phyloP scores from a whole-genome alignment of 2,113 vertebrate species.

The Cryptotis parvus region DNA sequence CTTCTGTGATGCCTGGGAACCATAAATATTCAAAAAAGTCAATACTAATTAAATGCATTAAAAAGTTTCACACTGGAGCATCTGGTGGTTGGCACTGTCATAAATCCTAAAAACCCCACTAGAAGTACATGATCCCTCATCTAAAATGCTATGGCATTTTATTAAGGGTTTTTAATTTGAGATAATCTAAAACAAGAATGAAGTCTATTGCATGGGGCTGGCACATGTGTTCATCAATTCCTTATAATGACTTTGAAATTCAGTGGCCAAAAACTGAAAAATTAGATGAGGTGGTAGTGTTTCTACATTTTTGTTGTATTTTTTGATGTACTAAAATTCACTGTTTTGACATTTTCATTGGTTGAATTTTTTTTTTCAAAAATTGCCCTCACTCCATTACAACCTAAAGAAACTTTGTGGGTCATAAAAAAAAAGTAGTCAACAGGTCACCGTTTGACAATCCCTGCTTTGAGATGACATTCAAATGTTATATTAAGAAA shows the following conservation, averaged over 20 bases:
- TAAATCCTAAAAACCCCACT: conserved; percentile 59
- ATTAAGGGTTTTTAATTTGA: neutral
- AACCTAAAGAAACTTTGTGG: neutral
- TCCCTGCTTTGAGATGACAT: neutral
- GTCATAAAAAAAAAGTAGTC: neutral
- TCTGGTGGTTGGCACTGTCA: conserved; percentile 64
- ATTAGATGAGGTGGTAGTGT: no score
- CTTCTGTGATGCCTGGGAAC: conserved; percentile 75
- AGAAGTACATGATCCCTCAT: conserved; percentile 14
- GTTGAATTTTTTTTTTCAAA: neutral
- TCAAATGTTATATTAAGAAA: neutral
- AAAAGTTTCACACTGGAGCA: conserved; percentile 80
- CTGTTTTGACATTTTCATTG: neutral
- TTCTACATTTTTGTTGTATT: no score
- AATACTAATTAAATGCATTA: conserved; percentile 85
- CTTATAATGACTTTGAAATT: neutral
- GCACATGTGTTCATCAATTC: neutral
- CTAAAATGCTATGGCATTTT: neutral
- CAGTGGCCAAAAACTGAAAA: neutral
- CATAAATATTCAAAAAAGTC: conserved; percentile 87
- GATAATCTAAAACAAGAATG: no score
- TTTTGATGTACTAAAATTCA: neutral
- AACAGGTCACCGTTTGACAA: neutral
- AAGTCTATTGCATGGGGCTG: no score
- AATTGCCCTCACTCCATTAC: neutral